Conservation (phyloP, 2,113 vertebrate genomes). For the Tragelaphus strepsiceros region DNA sequence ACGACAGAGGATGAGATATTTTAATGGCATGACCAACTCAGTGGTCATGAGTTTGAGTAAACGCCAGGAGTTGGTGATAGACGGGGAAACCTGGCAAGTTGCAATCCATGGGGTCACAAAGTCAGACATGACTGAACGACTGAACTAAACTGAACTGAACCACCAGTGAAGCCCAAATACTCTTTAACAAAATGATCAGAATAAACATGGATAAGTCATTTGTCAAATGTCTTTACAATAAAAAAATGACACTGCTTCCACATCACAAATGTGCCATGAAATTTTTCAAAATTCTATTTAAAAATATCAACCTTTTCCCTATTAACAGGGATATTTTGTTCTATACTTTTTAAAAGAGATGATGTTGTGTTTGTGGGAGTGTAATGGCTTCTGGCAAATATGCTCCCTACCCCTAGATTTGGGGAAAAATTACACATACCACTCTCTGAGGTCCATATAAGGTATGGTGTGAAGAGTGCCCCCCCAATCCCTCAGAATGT, state of each 20-base stretch:
- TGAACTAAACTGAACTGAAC: not conserved
- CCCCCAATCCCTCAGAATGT: not conserved
- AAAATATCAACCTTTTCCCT: not conserved
- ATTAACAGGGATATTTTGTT: not conserved
- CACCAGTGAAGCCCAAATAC: not conserved
- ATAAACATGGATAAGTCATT: not conserved
- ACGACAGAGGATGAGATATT: not conserved
- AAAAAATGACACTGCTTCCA: not conserved
- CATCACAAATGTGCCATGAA: conserved; percentile 13
- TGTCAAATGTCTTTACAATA: conserved; percentile 40
- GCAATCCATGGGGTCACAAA: not conserved
- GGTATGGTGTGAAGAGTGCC: not conserved
- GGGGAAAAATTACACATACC: not conserved
- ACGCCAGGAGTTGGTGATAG: not conserved
- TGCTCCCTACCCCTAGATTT: not conserved
- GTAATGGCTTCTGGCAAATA: not conserved
- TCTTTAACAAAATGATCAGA: conserved; percentile 14
- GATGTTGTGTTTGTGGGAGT: not conserved
- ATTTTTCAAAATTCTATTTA: conserved; percentile 10
- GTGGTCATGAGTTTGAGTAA: not conserved
- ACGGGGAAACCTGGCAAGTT: not conserved
- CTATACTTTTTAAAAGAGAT: not conserved
- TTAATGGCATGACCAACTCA: not conserved
- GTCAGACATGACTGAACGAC: not conserved
- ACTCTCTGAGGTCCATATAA: not conserved